Evolutionary conservation across 2,888 invertebrate genomes (phyloP), one percentile per base, ranked within the genome.

Genomic region (Eristalis arbustorum): DNA sequence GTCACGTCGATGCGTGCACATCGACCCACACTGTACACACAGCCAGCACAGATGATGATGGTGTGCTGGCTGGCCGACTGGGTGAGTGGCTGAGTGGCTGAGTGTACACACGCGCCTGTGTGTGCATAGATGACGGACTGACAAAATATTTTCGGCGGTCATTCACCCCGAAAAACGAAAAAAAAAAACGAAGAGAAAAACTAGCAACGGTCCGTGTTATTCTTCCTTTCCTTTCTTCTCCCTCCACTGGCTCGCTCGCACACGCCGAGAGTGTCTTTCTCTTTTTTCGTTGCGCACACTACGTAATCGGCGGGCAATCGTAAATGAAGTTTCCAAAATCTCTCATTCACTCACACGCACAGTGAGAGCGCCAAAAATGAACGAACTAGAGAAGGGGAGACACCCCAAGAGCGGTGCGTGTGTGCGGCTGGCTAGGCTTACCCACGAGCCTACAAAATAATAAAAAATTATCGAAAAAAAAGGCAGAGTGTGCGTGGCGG

Each of bases 91-190:
- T 28, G 59, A 31, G 31, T 31, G 31, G 31, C 8, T 31, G 31
- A 10, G 31, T 31, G 31, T 31, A 10, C 31, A 31, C 31, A 31
- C 31, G 31, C 31, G 31, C 31, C 31, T 59, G 59, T 81, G 75
- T 64, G 73, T 78, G 68, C 49, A 13, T 81, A 84, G 78, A 75
- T 80, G 84, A 80, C 40, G 74, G 69, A 42, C 34, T 62, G 61
- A 78, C 72, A 75, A 87, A 80, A 80, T 80, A 89, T 88, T 91
- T 92, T 92, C 91, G 92, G 92, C 91, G 92, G 92, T 92, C 92
- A 92, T 92, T 92, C 91, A 92, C 92, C 91, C 91, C 82, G 22
- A 59, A 59, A 28, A 25, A n/a, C n/a, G n/a, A n/a, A n/a, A n/a
- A n/a, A n/a, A n/a, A n/a, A n/a, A n/a, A n/a, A n/a, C n/a, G n/a